Percentiles rank a stretch among this genome's conserved stretches.
phyloP scores from a whole-genome alignment of 2,113 vertebrate species.

The Apistogramma diplotaenia region DNA sequence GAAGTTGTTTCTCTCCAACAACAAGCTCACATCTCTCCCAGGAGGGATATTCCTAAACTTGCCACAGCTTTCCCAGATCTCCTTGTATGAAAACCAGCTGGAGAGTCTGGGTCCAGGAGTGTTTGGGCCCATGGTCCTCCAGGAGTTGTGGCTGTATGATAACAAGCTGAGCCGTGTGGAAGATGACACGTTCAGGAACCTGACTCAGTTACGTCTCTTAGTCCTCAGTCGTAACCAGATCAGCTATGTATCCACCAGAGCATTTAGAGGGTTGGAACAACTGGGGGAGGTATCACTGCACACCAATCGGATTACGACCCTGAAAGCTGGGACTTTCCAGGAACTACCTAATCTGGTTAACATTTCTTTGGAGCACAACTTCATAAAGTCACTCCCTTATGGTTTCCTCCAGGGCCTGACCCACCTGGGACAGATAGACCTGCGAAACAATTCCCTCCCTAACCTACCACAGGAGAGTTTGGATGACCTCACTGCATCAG shows the following conservation, averaged over 20 bases:
- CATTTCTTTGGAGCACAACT: conserved; percentile 88
- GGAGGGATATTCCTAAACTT: conserved; percentile 82
- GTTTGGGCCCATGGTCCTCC: conserved; percentile 82
- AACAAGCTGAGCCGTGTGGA: conserved; percentile 83
- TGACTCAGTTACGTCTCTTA: conserved; percentile 82
- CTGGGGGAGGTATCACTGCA: conserved; percentile 88
- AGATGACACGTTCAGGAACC: conserved; percentile 80
- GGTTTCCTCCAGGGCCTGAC: conserved; percentile 77
- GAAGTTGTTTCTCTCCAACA: conserved; percentile 88
- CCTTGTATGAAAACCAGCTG: conserved; percentile 85
- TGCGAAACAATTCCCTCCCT: conserved; percentile 84
- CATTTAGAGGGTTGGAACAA: conserved; percentile 81
- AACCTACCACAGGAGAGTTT: conserved; percentile 81
- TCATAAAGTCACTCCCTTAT: conserved; percentile 75
- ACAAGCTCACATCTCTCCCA: conserved; percentile 80
- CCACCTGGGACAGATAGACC: conserved; percentile 76
- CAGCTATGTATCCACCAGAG: conserved; percentile 65
- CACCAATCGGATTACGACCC: conserved; percentile 77
- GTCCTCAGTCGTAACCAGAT: conserved; percentile 88
- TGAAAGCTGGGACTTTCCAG: conserved; percentile 77
- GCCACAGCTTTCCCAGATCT: conserved; percentile 79
- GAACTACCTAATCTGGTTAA: conserved; percentile 81
- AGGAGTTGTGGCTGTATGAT: conserved; percentile 89
- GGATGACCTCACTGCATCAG: conserved; percentile 68
- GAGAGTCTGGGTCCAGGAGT: conserved; percentile 73